Conservation (phyloP, 2,888 invertebrate genomes). For the Diploptera punctata region DNA sequence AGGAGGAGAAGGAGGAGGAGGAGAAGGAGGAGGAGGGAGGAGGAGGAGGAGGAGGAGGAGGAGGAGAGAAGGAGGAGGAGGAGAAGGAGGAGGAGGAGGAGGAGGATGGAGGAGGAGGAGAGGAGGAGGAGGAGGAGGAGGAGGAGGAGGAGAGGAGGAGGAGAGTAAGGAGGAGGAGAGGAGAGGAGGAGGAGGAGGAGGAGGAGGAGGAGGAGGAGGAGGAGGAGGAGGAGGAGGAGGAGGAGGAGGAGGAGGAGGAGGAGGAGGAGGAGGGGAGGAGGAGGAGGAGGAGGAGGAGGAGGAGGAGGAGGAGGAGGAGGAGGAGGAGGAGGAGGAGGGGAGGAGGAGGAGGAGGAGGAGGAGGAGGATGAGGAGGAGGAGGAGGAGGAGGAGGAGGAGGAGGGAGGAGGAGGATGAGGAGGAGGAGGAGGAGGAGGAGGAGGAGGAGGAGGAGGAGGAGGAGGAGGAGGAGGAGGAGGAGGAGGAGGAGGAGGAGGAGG, state of each 20-base stretch:
- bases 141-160: background rate
- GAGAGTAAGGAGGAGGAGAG: background rate
- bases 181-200: background rate
- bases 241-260: background rate
- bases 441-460: too few species aligned
- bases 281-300: background rate
- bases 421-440: too few species aligned
- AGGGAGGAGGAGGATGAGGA: too few species aligned
- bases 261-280: background rate
- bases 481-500: background rate
- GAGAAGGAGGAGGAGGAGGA: too few species aligned
- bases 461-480: background rate
- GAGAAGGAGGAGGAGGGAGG: too few species aligned
- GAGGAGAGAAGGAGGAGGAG: too few species aligned
- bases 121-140: too few species aligned
- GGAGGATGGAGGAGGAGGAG: too few species aligned
- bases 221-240: background rate
- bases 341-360: too few species aligned
- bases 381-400: too few species aligned
- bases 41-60: too few species aligned
- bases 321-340: background rate
- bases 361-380: too few species aligned
- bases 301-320: background rate
- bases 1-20: background rate
- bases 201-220: background rate